Base-by-base conservation (phyloP, 2,797 vertebrate species). In the Anolis apletophallus region DNA sequence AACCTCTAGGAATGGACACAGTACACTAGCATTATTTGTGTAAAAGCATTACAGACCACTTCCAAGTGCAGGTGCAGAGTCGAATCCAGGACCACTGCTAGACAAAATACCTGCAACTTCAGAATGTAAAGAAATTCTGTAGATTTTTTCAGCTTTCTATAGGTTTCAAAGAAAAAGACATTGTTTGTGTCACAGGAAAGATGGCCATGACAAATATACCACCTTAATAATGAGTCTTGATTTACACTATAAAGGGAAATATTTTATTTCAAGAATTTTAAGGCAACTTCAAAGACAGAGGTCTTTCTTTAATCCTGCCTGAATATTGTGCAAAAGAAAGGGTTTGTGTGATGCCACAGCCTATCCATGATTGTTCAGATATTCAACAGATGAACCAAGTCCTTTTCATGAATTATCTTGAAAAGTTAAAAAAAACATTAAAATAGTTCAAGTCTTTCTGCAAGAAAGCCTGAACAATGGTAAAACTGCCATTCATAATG, bases 221-320 rank as follows among this genome's bases (percentile, higher is more conserved):
- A 13, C 61, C 55, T 50, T 89, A 77, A 84, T 54, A 7, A 86
- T 68, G 67, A 79, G 32, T 13, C 3, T 89, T 34, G 81, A 90
- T 87, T 84, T 87, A 17, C 52, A 80, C 12, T 69, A 46, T 14
- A 81, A 50, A 89, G 29, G 52, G 12, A 69, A 17, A 57, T 46
- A 26, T 12, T 88, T 88, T 86, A 0, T 83, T 81, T 32, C 21
- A 68, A 52, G n/a, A 69, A 12, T 71, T 21, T 26, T 90, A 59
- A 82, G 12, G 55, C 6, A 78, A 0, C 64, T 72, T 90, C 78
- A 84, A 88, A 90, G 46, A 6, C n/a, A 89, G 46, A 87, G 76
- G 0, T 1, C 8, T 79, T 9, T 1, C 72, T 90, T 88, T 84
- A 89, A 83, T 88, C 16, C 16, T 72, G 1, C 7, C 2, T 26